A percentile compares a stretch with the other conserved stretches of the same genome.
Conservation (phyloP, 1,140 invertebrate species). For the Drosophila truncata region DNA sequence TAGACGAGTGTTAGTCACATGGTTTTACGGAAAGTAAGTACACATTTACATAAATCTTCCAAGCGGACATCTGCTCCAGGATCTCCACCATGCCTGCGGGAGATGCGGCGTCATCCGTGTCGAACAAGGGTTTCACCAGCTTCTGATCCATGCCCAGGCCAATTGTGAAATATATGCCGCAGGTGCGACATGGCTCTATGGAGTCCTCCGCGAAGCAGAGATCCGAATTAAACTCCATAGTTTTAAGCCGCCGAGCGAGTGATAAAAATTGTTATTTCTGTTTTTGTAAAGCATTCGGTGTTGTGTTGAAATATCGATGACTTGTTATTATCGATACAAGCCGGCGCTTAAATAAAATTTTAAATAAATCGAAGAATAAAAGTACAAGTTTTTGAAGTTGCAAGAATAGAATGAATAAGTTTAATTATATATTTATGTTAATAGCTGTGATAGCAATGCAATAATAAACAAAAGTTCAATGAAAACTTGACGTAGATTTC, state of each 20-base stretch:
- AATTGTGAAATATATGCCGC: slow-evolving; percentile 67
- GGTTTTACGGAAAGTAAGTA: neutral
- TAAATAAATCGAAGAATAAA: neutral
- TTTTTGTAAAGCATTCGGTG: slow-evolving; percentile 7
- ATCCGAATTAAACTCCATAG: slow-evolving; percentile 34
- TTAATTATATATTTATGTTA: too few relatives aligned
- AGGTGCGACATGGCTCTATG: slow-evolving; percentile 74
- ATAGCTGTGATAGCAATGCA: too few relatives aligned
- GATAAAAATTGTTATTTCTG: neutral
- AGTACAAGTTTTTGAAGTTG: too few relatives aligned
- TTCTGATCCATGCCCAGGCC: slow-evolving; percentile 12
- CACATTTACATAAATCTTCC: slow-evolving; percentile 61
- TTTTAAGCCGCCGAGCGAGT: neutral
- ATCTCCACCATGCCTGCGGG: slow-evolving; percentile 55
- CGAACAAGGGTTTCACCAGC: slow-evolving; percentile 57
- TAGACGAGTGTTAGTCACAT: neutral
- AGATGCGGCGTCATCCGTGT: slow-evolving; percentile 4
- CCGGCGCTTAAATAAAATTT: neutral
- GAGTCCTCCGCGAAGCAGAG: slow-evolving; percentile 25
- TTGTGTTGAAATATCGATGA: neutral
- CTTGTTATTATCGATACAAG: neutral
- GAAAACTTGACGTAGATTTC: too few relatives aligned
- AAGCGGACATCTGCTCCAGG: slow-evolving; percentile 62
- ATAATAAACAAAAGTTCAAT: too few relatives aligned
- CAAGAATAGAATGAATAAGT: too few relatives aligned